Evolutionary conservation across 2,797 vertebrate species (phyloP).

Genomic region (Peromyscus aztecus): DNA sequence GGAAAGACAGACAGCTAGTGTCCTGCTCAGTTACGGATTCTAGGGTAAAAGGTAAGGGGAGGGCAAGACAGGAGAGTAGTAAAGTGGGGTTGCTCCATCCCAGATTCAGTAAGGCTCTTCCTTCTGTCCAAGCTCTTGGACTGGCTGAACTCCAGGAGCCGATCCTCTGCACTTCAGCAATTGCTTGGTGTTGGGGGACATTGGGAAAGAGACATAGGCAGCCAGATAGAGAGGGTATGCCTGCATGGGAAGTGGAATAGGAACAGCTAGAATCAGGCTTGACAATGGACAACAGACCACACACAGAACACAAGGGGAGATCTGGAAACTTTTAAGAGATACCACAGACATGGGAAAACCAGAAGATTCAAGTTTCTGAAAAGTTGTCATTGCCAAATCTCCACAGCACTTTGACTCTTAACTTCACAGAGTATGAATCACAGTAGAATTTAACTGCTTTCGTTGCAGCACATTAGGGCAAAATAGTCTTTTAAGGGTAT

Average conservation of each 20-base stretch:
- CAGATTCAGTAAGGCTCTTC: slow-evolving; percentile 15
- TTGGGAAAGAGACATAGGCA: not conserved
- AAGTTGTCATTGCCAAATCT: slow-evolving; percentile 67
- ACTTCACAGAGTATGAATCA: slow-evolving; percentile 28
- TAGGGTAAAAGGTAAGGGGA: not conserved
- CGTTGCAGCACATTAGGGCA: slow-evolving; percentile 77
- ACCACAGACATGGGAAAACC: not conserved
- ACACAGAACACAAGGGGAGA: slow-evolving; percentile 59
- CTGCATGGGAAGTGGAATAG: not conserved
- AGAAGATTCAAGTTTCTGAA: slow-evolving; percentile 33
- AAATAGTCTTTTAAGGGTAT: slow-evolving; percentile 55
- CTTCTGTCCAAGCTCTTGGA: not conserved
- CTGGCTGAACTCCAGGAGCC: not conserved
- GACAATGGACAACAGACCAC: not conserved
- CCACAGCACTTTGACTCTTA: slow-evolving; percentile 47
- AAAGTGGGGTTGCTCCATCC: slow-evolving; percentile 5
- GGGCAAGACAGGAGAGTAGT: not conserved
- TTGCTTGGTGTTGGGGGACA: not conserved
- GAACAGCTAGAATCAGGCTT: not conserved
- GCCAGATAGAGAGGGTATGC: slow-evolving; percentile 17
- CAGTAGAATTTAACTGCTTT: slow-evolving; percentile 64
- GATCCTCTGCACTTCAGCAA: slow-evolving; percentile 5
- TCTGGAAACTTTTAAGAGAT: slow-evolving; percentile 58
- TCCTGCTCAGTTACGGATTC: not conserved
- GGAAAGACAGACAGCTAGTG: not conserved